Percentiles rank a stretch among this genome's conserved stretches.
phyloP scores from a whole-genome alignment of 2,113 vertebrate genomes.

The Lasiurus borealis region DNA sequence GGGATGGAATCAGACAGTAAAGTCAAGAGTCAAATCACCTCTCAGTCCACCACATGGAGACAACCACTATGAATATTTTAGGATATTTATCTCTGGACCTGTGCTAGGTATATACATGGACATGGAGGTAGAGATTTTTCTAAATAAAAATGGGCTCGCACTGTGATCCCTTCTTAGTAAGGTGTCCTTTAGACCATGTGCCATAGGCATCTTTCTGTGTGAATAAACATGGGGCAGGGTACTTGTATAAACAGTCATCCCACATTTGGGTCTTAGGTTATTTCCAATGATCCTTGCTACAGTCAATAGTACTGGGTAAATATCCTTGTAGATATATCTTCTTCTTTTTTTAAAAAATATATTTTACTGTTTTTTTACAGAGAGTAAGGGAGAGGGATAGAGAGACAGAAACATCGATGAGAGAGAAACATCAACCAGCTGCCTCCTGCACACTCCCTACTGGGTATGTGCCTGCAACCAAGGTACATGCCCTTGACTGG shows the following conservation, averaged over 20 bases:
- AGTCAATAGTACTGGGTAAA: constrained; percentile 27
- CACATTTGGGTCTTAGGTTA: background rate
- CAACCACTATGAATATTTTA: background rate
- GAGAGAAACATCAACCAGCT: too few species aligned
- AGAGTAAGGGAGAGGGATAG: too few species aligned
- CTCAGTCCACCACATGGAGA: background rate
- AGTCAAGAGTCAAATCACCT: background rate
- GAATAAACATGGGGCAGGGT: background rate
- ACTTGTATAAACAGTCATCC: background rate
- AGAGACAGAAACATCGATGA: too few species aligned
- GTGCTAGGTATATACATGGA: background rate
- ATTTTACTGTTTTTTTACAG: too few species aligned
- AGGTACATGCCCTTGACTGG: too few species aligned
- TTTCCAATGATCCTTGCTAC: background rate
- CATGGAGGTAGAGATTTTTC: background rate
- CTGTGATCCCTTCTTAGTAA: background rate
- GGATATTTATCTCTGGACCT: background rate
- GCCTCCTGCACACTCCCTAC: too few species aligned
- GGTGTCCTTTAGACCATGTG: background rate
- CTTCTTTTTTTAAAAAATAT: too few species aligned
- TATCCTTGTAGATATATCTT: background rate
- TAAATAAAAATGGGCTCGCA: background rate
- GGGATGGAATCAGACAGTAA: background rate
- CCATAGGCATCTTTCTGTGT: background rate
- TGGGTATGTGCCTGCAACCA: too few species aligned